Evolutionary conservation across 1,140 invertebrate genomes (phyloP), one percentile per base, ranked within the genome.

Genomic region (Cotesia vestalis): DNA sequence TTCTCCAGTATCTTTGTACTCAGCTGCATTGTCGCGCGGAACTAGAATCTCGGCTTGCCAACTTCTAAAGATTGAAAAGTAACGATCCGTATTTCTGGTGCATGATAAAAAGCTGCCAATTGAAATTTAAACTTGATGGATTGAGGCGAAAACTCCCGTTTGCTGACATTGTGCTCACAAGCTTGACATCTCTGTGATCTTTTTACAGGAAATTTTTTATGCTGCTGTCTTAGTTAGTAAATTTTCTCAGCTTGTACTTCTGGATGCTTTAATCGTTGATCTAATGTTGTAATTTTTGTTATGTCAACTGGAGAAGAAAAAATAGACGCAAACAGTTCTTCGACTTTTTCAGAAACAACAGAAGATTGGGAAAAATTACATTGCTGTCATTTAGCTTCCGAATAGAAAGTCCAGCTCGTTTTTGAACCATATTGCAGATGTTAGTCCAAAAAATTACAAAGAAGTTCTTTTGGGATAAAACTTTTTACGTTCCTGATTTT

Each of bases 61-160:
- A 89, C 81, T 60, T 90, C 86, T 14, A 97, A 84, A 1, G 91
- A 90, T 81, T 94, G 91, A 67, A 92, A 92, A n/a, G 92, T 92
- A 73, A 96, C 91, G 76, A 98, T 92, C 40, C 94, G 91, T 53
- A 98, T 90, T 86, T 98, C 96, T 1, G 96, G 96, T 14, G 98
- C 91, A 84, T 98, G 94, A 84, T 95, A 95, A 83, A 91, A 93
- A 46, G 96, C 96, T 78, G 96, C 93, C 36, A 97, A 86, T 84
- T 98, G 96, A 76, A 99, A 98, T 88, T 98, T 98, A 86, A 99
- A 99, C 88, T 98, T 98, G 73, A 96, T 95, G 1, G 95, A 98
- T 36, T 92, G 92, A 0, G 96, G 93, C 87, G 96, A 97, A 85
- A 94, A 96, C 85, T 99, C 97, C 2, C 96, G 96, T 86, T 98